phyloP scores from a whole-genome alignment of 2,888 invertebrate genomes.

The Sussaba pulchella region DNA sequence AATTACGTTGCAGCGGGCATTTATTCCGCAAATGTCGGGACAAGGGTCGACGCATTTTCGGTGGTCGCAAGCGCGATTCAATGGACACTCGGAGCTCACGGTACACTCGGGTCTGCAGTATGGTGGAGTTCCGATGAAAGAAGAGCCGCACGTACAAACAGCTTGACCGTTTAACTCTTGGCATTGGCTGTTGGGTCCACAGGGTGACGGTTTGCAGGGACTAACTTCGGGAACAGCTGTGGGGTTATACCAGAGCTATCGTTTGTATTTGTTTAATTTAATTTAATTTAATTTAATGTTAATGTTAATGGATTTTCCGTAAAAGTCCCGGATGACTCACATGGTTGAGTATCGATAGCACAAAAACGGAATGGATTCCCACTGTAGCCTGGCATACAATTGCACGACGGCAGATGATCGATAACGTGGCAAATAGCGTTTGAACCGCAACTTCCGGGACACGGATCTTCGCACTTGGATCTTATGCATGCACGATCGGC shows the following conservation, averaged over 20 bases:
- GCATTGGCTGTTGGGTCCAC: conserved; percentile 84
- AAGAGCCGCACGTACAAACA: conserved; percentile 91
- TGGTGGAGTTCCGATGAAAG: conserved; percentile 91
- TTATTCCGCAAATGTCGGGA: conserved; percentile 83
- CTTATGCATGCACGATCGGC: conserved; percentile 89
- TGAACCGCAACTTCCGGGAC: conserved; percentile 91
- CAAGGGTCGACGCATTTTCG: conserved; percentile 84
- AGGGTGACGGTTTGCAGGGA: conserved; percentile 82
- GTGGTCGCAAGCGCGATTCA: conserved; percentile 86
- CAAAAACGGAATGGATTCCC: conserved; percentile 88
- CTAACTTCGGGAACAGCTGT: conserved; percentile 80
- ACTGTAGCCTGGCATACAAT: conserved; percentile 86
- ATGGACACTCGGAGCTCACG: conserved; percentile 84
- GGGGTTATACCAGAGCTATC: too few relatives aligned
- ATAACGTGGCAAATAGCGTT: conserved; percentile 89
- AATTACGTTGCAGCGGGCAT: conserved; percentile 84
- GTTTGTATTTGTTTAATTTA: too few relatives aligned
- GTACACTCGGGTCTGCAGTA: conserved; percentile 85
- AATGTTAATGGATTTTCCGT: too few relatives aligned
- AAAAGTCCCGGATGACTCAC: conserved; percentile 80
- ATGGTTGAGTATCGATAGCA: conserved; percentile 76
- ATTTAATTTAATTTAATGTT: too few relatives aligned
- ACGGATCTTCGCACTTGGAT: conserved; percentile 89
- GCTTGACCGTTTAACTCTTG: conserved; percentile 87
- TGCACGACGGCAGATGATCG: conserved; percentile 88